Evolutionary conservation across 2,888 invertebrate species (phyloP), one percentile per base, ranked within the genome.

Genomic region (Scrobipalpa costella): DNA sequence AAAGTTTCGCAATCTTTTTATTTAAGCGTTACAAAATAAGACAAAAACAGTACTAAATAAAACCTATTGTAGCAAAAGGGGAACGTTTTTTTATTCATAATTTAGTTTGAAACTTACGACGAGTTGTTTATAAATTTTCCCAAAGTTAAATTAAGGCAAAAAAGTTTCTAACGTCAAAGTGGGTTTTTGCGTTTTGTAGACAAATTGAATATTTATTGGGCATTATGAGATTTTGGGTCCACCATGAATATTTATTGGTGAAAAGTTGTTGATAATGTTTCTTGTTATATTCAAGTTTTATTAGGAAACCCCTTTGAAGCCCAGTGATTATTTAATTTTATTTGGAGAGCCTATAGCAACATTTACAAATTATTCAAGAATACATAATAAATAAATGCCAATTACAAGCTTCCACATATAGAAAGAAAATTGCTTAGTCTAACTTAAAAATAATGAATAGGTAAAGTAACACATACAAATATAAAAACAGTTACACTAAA

Each of bases 71-170:
- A 67, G 67, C 63, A 67, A 72, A 73, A 74, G 71, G 64, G 64
- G 67, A 68, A 71, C n/a, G 55, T 55, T 49, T 49, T 49, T 49
- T 72, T 73, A 79, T 79, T 78, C 79, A 79, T 81, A 79, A 81
- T 79, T 80, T 75, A 73, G 77, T 81, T 79, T 76, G 64, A 17
- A 49, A 49, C 49, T 49, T 15, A 13, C 15, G n/a, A 55, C 40
- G 63, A 59, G 73, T 69, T 71, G 73, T 76, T 55, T 55, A 34
- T 7, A n/a, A 55, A 77, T 80, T 81, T 75, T 67, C 68, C 66
- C 65, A 76, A 81, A 83, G 80, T 81, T 82, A 79, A 82, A 81
- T 81, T 79, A 79, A 49, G 49, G 15, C 49, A 36, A 61, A 58
- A 50, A 61, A 76, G 72, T 71, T 65, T 71, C 67, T 68, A 47